Evolutionary conservation across 30 jellyfish, hydroid and myxozoan genomes (phyloP).

Genomic region (Cassiopea xamachana): DNA sequence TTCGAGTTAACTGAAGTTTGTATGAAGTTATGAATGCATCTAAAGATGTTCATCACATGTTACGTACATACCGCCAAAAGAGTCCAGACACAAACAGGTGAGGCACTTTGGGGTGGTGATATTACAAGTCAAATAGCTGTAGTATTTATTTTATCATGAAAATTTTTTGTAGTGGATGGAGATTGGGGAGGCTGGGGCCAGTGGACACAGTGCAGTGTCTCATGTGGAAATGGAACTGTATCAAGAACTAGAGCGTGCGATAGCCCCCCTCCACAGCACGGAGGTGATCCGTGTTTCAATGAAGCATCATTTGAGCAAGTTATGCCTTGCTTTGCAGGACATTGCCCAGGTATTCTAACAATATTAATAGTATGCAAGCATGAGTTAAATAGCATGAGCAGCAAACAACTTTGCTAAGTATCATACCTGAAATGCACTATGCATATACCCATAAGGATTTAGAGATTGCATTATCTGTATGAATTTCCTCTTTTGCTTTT

Average conservation of each 20-base stretch:
- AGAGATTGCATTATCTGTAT: no score
- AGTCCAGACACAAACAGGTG: neutral
- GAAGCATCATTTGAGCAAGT: slow-evolving; percentile 43
- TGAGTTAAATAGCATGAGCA: no score
- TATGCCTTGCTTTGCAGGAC: slow-evolving; percentile 59
- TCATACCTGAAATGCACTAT: no score
- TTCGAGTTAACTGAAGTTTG: no score
- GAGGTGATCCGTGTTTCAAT: slow-evolving; percentile 76
- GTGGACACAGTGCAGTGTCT: slow-evolving; percentile 75
- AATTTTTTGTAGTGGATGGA: slow-evolving; percentile 65
- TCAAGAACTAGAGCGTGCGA: slow-evolving; percentile 77
- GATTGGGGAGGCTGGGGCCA: slow-evolving; percentile 80
- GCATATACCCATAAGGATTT: no score
- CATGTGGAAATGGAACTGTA: slow-evolving; percentile 89
- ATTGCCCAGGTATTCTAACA: slow-evolving; percentile 75
- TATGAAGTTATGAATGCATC: no score
- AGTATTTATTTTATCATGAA: neutral
- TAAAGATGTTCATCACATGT: no score
- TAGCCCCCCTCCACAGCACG: slow-evolving; percentile 81
- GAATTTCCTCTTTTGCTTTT: neutral
- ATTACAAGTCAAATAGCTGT: neutral
- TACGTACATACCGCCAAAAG: no score
- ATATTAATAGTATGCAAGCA: no score
- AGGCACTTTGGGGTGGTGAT: neutral
- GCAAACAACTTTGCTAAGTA: no score